phyloP scores from a whole-genome alignment of 2,797 vertebrate genomes.

The Poecilia wingei region DNA sequence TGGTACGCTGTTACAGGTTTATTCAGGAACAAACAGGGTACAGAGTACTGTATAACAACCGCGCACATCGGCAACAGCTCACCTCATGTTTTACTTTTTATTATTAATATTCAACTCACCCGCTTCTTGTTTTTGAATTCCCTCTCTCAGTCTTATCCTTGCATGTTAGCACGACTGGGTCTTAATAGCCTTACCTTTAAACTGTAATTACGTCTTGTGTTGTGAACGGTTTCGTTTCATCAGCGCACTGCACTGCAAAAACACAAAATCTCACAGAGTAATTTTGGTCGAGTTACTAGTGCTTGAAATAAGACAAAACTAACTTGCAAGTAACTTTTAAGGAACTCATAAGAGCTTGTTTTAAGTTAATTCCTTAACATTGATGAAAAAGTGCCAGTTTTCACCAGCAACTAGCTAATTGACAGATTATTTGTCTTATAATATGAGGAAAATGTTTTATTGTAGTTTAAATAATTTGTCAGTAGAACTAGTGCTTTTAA shows the following conservation, averaged over 20 bases:
- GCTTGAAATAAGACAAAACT: too few relatives aligned
- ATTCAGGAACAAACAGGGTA: slow-evolving; percentile 78
- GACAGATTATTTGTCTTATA: too few relatives aligned
- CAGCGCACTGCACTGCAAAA: slow-evolving; percentile 7
- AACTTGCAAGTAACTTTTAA: too few relatives aligned
- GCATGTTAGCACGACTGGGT: slow-evolving; percentile 70
- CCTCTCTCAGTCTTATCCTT: slow-evolving; percentile 51
- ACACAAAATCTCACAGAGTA: too few relatives aligned
- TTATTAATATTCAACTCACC: slow-evolving; percentile 29
- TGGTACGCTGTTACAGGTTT: slow-evolving; percentile 58
- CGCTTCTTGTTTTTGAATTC: slow-evolving; percentile 37
- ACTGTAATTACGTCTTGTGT: slow-evolving; percentile 60
- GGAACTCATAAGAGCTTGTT: too few relatives aligned
- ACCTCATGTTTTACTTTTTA: slow-evolving; percentile 51
- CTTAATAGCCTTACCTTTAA: slow-evolving; percentile 69
- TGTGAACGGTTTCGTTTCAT: slow-evolving; percentile 50
- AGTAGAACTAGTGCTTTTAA: too few relatives aligned
- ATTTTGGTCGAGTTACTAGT: too few relatives aligned
- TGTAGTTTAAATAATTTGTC: too few relatives aligned
- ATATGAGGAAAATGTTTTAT: too few relatives aligned
- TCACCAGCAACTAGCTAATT: too few relatives aligned
- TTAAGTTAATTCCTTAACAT: too few relatives aligned
- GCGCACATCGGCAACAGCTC: slow-evolving; percentile 67
- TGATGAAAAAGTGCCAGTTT: too few relatives aligned
- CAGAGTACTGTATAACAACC: slow-evolving; percentile 76